Evolutionary conservation across 1,140 invertebrate genomes (phyloP), one percentile per base, ranked within the genome.

Genomic region (Heliconius hermathena): DNA sequence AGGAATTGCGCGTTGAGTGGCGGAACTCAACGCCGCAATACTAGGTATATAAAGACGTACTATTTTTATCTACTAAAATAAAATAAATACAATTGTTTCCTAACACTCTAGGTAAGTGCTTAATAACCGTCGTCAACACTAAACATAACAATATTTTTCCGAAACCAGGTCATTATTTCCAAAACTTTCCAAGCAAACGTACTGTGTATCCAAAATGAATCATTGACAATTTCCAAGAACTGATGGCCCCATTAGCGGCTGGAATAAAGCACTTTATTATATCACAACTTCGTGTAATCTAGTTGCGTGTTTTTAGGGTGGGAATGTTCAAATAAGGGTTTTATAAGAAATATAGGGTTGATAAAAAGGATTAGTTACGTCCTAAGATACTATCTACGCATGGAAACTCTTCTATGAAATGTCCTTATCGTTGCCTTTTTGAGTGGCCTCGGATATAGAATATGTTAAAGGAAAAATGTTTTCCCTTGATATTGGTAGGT

Each of bases 201-300:
- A 76, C 57, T 36, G 38, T 70, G 26, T 76, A 76, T 71, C 20
- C 73, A 49, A 75, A 75, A 75, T 79, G 78, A 74, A 71, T 71
- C 36, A 75, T 79, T 79, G 57, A 79, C 78, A 71, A 79, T 71
- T 75, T 79, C 78, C 52, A 74, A 76, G 22, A 60, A 76, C 60
- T 71, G 72, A 79, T 71, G 78, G 78, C 16, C 71, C 73, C 78
- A 79, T 79, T 79, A 79, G 73, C 60, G 26, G 52, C 54, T 76
- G 20, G 75, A 70, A 76, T 71, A 41, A 76, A 76, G 66, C 52
- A 26, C 60, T 20, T 26, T 38, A 49, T 38, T 76, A 76, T 76
- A 76, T 76, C 16, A 79, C 29, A 38, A 79, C 11, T 79, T 79
- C 6, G 20, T 60, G 41, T 71, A 26, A 71, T 78, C 38, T 70